A percentile compares a stretch with the other conserved stretches of the same genome.
Evolutionary conservation across 1,140 invertebrate species (phyloP).

Genomic region (Leptestheria dahalacensis): DNA sequence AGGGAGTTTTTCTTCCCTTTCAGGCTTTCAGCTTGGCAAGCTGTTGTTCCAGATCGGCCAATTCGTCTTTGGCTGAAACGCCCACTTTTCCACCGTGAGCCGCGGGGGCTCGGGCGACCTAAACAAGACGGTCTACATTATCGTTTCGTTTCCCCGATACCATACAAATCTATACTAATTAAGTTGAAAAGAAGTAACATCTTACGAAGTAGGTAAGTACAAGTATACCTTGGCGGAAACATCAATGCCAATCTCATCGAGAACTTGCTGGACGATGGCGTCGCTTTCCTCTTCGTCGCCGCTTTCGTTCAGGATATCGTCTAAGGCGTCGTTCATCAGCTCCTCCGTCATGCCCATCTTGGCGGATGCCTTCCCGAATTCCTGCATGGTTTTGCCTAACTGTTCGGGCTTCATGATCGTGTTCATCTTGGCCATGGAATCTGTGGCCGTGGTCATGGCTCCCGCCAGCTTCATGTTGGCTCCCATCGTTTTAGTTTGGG

Average conservation of each 20-base stretch:
- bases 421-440: conserved; percentile 78
- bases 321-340: conserved; percentile 82
- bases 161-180: too few species aligned
- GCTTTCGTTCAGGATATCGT: conserved; percentile 74
- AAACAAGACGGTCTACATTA: conserved; percentile 81
- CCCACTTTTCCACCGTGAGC: conserved; percentile 15
- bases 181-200: background rate
- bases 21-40: conserved; percentile 20
- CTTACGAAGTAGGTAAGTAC: conserved; percentile 1
- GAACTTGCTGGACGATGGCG: conserved; percentile 66
- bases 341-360: conserved; percentile 91
- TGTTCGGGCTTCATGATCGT: conserved; percentile 71
- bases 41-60: conserved; percentile 19
- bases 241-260: conserved; percentile 93
- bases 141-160: conserved; percentile 64
- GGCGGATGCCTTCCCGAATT: conserved; percentile 63
- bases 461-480: conserved; percentile 70
- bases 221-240: conserved; percentile 61
- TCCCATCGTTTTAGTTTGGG: conserved; percentile 74
- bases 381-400: conserved; percentile 59
- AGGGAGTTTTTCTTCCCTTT: background rate
- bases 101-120: conserved; percentile 36
- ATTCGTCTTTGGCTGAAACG: conserved; percentile 15
- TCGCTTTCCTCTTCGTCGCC: conserved; percentile 81
- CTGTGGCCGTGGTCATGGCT: conserved; percentile 70